These are phyloP conservation scores for Petrocephalus schoutedeni DNA, from an alignment of 2,797 vertebrate species.

Conservation along the genomic window DNA sequence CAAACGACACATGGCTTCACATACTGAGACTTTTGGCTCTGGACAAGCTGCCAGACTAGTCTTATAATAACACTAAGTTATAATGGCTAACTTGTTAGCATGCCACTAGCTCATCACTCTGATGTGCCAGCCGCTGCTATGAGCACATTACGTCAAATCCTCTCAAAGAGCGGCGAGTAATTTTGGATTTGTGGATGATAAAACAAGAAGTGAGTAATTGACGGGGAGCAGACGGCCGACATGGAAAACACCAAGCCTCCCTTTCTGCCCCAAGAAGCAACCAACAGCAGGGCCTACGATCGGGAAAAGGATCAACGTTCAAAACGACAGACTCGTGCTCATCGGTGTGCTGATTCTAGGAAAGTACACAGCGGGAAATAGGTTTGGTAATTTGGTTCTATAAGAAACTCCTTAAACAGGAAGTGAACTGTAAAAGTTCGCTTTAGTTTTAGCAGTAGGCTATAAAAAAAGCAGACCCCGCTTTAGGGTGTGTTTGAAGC, in stretches of 20 bases:
- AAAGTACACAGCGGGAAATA: background rate
- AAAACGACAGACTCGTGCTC: background rate
- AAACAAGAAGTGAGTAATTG: background rate
- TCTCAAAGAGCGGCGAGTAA: background rate
- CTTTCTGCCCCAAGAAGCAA: background rate
- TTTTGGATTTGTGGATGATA: background rate
- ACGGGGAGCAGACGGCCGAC: background rate
- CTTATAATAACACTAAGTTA: background rate
- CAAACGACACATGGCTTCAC: background rate
- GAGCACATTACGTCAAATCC: background rate
- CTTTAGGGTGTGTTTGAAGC: background rate
- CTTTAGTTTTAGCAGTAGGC: background rate
- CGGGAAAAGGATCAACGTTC: background rate
- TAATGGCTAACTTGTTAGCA: slow-evolving; percentile 6
- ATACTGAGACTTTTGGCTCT: background rate
- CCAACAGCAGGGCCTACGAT: background rate
- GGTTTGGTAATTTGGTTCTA: background rate
- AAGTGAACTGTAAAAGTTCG: background rate
- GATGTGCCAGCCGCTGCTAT: background rate
- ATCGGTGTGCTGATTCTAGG: background rate
- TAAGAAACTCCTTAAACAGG: background rate
- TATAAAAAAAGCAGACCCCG: background rate
- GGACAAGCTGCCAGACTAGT: background rate
- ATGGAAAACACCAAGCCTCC: background rate
- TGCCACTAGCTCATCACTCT: background rate